These are phyloP conservation scores for Tiliacea aurago DNA, from an alignment of 2,888 invertebrate genomes.

Conservation along the genomic window DNA sequence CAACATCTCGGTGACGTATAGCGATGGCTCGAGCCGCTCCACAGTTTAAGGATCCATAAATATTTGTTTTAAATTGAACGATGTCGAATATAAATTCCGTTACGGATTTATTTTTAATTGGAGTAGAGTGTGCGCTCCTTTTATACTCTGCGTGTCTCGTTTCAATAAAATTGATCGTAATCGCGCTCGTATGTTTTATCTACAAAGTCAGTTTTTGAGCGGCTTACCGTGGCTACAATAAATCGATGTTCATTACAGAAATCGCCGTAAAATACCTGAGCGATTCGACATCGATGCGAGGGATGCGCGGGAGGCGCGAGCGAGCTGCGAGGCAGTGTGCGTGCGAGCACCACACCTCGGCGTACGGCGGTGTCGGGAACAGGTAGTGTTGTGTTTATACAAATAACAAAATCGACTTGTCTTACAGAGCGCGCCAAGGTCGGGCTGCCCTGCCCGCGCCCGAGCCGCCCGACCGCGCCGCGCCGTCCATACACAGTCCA, in stretches of 20 bases:
- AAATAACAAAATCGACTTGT: slow-evolving; percentile 90
- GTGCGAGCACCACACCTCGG: slow-evolving; percentile 69
- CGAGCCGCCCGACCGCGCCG: slow-evolving; percentile 67
- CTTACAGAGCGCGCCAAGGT: slow-evolving; percentile 88
- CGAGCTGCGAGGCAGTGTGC: slow-evolving; percentile 66
- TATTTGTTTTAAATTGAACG: slow-evolving; percentile 74
- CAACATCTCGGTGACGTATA: slow-evolving; percentile 65
- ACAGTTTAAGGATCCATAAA: slow-evolving; percentile 70
- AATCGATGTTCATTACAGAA: slow-evolving; percentile 88
- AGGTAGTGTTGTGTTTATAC: slow-evolving; percentile 90
- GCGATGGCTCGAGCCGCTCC: slow-evolving; percentile 44
- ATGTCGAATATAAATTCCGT: slow-evolving; percentile 77
- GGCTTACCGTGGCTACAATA: slow-evolving; percentile 83
- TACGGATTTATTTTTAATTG: slow-evolving; percentile 81
- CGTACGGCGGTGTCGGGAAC: slow-evolving; percentile 73
- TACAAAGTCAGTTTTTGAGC: slow-evolving; percentile 82
- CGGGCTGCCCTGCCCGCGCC: slow-evolving; percentile 77
- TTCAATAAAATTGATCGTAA: slow-evolving; percentile 83
- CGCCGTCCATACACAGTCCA: slow-evolving; percentile 77
- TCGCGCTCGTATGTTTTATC: slow-evolving; percentile 82
- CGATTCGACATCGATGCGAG: slow-evolving; percentile 82
- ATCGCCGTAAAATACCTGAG: slow-evolving; percentile 88
- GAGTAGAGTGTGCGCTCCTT: slow-evolving; percentile 73
- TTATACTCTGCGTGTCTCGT: slow-evolving; percentile 75
- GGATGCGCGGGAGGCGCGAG: slow-evolving; percentile 66